Percentiles rank a stretch among this genome's conserved stretches.
These are phyloP conservation scores for Anas platyrhynchos DNA, from an alignment of 2,113 vertebrate genomes.

Conservation along the genomic window DNA sequence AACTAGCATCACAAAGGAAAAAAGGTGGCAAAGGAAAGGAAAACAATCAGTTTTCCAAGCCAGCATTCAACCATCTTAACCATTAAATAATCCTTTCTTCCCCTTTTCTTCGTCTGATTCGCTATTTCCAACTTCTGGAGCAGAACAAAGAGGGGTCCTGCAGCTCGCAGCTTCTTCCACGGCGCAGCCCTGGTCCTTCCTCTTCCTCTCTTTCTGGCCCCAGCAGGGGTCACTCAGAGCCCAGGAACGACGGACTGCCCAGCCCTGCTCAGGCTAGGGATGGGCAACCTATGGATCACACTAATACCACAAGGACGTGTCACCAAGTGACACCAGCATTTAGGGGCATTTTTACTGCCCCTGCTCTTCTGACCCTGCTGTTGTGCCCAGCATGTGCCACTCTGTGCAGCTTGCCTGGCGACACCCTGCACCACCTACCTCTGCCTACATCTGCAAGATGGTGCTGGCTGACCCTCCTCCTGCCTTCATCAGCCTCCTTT, in stretches of 20 bases:
- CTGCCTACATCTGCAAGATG: background rate
- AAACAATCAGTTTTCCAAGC: slow-evolving; percentile 56
- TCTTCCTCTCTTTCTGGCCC: slow-evolving; percentile 45
- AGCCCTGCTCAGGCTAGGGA: accelerated
- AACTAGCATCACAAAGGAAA: slow-evolving; percentile 54
- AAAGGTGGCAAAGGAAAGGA: slow-evolving; percentile 65
- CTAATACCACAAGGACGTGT: background rate
- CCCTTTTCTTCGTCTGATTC: slow-evolving; percentile 43
- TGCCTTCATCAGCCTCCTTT: background rate
- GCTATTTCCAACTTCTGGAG: slow-evolving; percentile 19
- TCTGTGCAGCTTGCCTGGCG: accelerated
- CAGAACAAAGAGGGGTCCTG: slow-evolving; percentile 25
- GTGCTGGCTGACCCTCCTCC: background rate
- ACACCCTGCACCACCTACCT: background rate
- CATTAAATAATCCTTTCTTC: slow-evolving; percentile 56
- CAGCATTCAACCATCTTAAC: slow-evolving; percentile 50
- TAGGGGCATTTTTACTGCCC: accelerated
- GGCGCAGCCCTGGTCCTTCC: background rate
- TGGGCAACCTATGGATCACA: background rate
- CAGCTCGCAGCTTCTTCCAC: background rate
- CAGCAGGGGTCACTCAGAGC: slow-evolving; percentile 70
- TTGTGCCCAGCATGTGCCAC: accelerated
- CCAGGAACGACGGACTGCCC: slow-evolving; percentile 47
- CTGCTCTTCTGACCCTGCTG: accelerated
- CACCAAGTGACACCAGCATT: accelerated